Percentiles rank a stretch among this genome's conserved stretches.
Conservation (phyloP, 2,113 vertebrate species). For the Dermatemys mawii region DNA sequence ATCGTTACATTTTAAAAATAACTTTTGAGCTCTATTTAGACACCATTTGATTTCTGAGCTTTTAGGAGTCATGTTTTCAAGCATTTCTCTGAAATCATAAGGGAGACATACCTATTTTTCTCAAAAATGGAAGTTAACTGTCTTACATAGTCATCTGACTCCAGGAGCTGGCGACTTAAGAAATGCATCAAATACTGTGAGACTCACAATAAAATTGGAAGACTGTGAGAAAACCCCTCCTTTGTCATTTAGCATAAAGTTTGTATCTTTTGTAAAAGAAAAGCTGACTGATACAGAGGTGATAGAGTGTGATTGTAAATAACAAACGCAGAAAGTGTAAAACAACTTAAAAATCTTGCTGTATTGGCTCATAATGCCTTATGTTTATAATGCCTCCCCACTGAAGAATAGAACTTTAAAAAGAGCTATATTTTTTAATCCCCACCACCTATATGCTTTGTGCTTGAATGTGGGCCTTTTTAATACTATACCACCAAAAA, state of each 20-base stretch:
- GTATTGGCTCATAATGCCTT: conserved; percentile 66
- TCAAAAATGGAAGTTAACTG: neutral
- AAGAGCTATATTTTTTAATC: conserved; percentile 62
- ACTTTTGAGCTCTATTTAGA: neutral
- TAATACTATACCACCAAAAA: conserved; percentile 51
- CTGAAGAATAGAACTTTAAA: conserved; percentile 72
- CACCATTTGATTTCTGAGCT: neutral
- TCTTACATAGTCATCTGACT: neutral
- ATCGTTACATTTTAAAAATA: neutral
- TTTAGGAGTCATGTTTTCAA: neutral
- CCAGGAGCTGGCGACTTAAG: neutral
- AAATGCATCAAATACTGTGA: neutral
- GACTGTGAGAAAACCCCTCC: neutral
- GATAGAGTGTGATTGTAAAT: neutral
- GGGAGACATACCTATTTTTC: neutral
- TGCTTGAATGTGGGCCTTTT: conserved; percentile 14
- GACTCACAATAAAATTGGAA: neutral
- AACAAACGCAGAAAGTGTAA: conserved; percentile 47
- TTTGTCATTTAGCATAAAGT: neutral
- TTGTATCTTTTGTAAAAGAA: neutral
- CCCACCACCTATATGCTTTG: conserved; percentile 47
- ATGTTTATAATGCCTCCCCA: conserved; percentile 74
- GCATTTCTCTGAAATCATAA: neutral
- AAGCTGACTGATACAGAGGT: neutral
- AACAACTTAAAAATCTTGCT: conserved; percentile 66